phyloP scores from a whole-genome alignment of 1,140 invertebrate genomes.

The Leptinotarsa undecemlineata region DNA sequence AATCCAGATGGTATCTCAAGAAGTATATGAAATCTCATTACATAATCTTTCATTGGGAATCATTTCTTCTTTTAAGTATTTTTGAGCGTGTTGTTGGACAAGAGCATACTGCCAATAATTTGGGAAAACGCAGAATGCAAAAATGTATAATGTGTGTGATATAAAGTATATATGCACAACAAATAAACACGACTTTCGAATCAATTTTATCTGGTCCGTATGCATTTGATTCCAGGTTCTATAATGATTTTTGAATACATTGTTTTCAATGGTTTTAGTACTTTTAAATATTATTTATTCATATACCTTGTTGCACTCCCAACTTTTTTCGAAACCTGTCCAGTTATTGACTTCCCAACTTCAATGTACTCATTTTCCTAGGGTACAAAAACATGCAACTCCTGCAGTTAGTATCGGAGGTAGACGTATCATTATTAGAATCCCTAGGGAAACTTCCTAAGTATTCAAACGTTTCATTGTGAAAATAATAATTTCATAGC shows the following conservation, averaged over 20 bases:
- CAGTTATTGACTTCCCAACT: too few species aligned
- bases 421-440: conserved; percentile 11
- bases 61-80: not conserved
- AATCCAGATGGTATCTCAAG: not conserved
- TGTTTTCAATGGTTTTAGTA: too few species aligned
- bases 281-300: too few species aligned
- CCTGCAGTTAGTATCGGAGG: not conserved
- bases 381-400: not conserved
- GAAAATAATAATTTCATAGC: conserved; percentile 44
- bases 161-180: too few species aligned
- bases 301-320: too few species aligned
- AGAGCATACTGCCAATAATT: not conserved
- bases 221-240: too few species aligned
- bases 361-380: too few species aligned
- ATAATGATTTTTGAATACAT: too few species aligned
- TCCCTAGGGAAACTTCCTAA: conserved; percentile 15
- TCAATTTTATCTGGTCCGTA: too few species aligned
- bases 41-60: not conserved
- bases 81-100: not conserved
- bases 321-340: too few species aligned
- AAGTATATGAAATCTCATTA: not conserved
- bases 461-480: conserved; percentile 33
- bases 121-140: not conserved
- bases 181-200: too few species aligned
- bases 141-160: too few species aligned